phyloP scores from a whole-genome alignment of 2,113 vertebrate species.

The Phyllopteryx taeniolatus region DNA sequence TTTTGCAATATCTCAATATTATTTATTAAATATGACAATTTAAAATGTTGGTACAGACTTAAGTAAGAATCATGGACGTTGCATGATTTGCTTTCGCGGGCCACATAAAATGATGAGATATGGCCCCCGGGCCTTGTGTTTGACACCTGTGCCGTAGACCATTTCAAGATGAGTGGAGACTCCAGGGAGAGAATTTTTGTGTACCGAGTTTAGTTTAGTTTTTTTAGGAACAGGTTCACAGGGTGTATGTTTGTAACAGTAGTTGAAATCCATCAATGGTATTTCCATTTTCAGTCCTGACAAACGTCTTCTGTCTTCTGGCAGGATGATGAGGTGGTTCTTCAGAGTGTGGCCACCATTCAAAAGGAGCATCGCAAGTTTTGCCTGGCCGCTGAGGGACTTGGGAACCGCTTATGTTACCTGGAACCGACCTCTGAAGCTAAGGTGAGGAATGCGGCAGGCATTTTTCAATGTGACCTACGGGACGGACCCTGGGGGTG shows the following conservation, averaged over 20 bases:
- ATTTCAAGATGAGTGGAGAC: neutral
- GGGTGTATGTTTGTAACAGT: too few species aligned
- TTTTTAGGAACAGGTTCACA: neutral
- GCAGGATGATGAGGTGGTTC: conserved; percentile 97
- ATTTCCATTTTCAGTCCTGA: neutral
- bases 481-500: neutral
- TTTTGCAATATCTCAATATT: too few species aligned
- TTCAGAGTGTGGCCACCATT: conserved; percentile 87
- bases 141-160: neutral
- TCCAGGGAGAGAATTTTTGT: neutral
- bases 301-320: conserved; percentile 24
- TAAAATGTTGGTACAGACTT: too few species aligned
- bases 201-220: neutral
- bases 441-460: conserved; percentile 79
- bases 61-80: too few species aligned
- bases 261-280: neutral
- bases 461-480: neutral
- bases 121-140: too few species aligned
- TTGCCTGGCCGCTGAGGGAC: conserved; percentile 92
- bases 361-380: conserved; percentile 96
- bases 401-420: conserved; percentile 93
- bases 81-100: too few species aligned
- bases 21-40: too few species aligned
- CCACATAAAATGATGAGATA: too few species aligned
- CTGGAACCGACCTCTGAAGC: conserved; percentile 95